phyloP scores from a whole-genome alignment of 2,113 vertebrate genomes.

The Hypomesus transpacificus region DNA sequence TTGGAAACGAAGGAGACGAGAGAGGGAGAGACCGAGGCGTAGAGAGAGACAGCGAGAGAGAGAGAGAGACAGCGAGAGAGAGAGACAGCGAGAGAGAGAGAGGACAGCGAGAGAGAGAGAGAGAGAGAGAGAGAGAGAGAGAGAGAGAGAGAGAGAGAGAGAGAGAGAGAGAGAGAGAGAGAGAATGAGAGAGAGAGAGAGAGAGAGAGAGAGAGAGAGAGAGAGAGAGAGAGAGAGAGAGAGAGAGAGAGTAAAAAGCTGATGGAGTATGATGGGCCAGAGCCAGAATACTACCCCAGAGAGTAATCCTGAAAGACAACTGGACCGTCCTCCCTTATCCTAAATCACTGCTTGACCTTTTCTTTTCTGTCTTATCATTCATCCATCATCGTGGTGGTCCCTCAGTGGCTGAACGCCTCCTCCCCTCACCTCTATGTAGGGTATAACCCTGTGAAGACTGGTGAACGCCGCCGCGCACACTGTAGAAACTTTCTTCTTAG shows the following conservation, averaged over 20 bases:
- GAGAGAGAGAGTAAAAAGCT: background rate
- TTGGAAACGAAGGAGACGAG: background rate
- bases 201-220: background rate
- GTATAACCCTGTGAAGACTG: background rate
- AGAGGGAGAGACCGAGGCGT: background rate
- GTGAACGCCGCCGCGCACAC: background rate
- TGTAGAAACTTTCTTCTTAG: background rate
- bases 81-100: background rate
- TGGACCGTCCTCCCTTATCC: constrained; percentile 44
- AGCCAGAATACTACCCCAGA: constrained; percentile 39
- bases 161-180: background rate
- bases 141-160: constrained; percentile 1
- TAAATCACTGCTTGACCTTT: constrained; percentile 52
- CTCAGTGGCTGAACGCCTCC: constrained; percentile 14
- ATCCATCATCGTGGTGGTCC: constrained; percentile 49
- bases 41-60: background rate
- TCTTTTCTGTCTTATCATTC: constrained; percentile 55
- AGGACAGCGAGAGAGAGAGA: background rate
- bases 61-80: background rate
- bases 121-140: background rate
- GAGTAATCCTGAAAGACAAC: constrained; percentile 60
- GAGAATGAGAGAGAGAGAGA: background rate
- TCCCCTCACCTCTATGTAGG: background rate
- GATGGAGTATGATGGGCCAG: background rate
- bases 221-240: constrained; percentile 4